Evolutionary conservation across 2,113 vertebrate genomes (phyloP).

Genomic region (Arizona elegans): DNA sequence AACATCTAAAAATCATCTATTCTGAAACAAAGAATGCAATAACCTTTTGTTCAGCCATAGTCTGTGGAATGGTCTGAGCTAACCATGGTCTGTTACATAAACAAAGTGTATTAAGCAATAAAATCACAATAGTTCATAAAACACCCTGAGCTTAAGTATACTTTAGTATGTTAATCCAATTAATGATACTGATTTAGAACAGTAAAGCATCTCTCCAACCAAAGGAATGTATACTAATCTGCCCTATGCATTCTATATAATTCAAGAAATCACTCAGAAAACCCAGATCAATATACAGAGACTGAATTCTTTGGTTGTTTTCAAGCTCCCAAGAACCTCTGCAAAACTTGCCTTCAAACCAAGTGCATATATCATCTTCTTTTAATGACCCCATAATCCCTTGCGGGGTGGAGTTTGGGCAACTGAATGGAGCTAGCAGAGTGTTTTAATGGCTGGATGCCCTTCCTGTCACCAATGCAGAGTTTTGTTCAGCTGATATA

Average conservation of each 20-base stretch:
- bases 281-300: not conserved
- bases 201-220: not conserved
- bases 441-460: too few species aligned
- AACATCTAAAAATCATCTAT: not conserved
- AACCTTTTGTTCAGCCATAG: not conserved
- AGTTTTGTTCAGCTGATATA: too few species aligned
- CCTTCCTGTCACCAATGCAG: too few species aligned
- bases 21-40: not conserved
- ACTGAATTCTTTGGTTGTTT: not conserved
- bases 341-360: not conserved
- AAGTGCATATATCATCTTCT: not conserved
- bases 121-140: not conserved
- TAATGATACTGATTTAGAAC: not conserved
- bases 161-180: not conserved
- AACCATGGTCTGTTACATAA: not conserved
- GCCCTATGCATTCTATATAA: not conserved
- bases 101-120: not conserved
- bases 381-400: too few species aligned
- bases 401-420: too few species aligned
- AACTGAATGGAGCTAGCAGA: too few species aligned
- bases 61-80: not conserved
- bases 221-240: not conserved
- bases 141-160: not conserved
- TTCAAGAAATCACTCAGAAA: not conserved
- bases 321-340: not conserved